Conservation (phyloP, 2,888 invertebrate species). For the Anoncus sp. region DNA sequence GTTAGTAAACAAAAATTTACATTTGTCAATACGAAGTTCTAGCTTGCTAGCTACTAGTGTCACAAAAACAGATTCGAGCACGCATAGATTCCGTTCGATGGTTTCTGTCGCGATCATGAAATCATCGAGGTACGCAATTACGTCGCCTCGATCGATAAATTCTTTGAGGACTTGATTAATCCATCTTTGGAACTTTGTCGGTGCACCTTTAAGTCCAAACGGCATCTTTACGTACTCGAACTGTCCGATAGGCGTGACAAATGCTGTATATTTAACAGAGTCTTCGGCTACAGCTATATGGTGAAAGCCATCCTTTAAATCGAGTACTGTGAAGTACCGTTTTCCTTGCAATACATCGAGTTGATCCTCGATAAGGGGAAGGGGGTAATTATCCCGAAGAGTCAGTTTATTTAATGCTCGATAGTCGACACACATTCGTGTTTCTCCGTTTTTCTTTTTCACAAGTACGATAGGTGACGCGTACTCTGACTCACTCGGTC, state of each 20-base stretch:
- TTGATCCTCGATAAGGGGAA: constrained; percentile 61
- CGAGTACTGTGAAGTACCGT: constrained; percentile 49
- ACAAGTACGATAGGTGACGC: constrained; percentile 55
- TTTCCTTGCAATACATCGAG: constrained; percentile 48
- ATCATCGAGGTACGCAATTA: constrained; percentile 49
- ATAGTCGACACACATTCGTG: constrained; percentile 63
- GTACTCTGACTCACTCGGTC: constrained; percentile 55
- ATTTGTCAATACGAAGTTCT: constrained; percentile 59
- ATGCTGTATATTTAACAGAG: constrained; percentile 46
- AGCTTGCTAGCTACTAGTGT: constrained; percentile 32
- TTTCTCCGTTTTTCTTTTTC: constrained; percentile 62
- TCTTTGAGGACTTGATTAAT: constrained; percentile 45
- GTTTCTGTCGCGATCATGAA: constrained; percentile 47
- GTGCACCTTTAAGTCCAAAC: constrained; percentile 40
- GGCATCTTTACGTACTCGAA: constrained; percentile 50
- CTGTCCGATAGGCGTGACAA: constrained; percentile 45
- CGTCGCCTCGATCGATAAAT: constrained; percentile 38
- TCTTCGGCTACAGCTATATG: constrained; percentile 28
- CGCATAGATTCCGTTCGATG: constrained; percentile 34
- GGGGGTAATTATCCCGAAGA: constrained; percentile 56
- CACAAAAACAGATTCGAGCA: constrained; percentile 31
- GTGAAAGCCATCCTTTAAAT: constrained; percentile 53
- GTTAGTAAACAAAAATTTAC: constrained; percentile 61
- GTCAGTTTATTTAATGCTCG: constrained; percentile 48
- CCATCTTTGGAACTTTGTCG: constrained; percentile 49